These are phyloP conservation scores for Epsilonema sp. DNA, from an alignment of 2,888 invertebrate species.

Conservation along the genomic window DNA sequence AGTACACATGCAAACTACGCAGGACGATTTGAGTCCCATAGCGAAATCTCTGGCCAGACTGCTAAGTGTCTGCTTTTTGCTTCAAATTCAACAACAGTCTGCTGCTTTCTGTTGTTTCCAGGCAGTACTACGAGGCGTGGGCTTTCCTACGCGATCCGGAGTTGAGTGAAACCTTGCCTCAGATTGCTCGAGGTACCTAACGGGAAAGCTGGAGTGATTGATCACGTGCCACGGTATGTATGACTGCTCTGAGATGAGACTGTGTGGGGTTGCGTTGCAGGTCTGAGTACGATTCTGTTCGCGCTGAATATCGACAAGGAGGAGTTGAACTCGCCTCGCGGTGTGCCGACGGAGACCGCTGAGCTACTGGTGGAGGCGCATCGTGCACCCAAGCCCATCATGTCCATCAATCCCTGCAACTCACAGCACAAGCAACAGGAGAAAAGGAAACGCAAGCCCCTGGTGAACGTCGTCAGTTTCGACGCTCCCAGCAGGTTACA, in stretches of 20 bases:
- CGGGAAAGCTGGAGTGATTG: neutral
- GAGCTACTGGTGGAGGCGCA: constrained; percentile 5
- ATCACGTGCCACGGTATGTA: neutral
- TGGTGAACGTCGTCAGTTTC: constrained; percentile 1
- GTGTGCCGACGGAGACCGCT: neutral
- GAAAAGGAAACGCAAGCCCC: neutral
- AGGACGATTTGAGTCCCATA: too few relatives aligned
- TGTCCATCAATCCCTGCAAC: constrained; percentile 1
- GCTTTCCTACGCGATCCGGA: constrained; percentile 62
- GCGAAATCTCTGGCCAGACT: too few relatives aligned
- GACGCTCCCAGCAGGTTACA: neutral
- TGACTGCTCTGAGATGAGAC: neutral
- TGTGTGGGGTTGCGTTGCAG: constrained; percentile 32
- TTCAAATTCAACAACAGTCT: too few relatives aligned
- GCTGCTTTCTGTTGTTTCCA: constrained; percentile 14
- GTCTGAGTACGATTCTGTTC: constrained; percentile 68
- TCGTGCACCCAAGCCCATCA: constrained; percentile 4
- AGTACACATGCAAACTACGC: too few relatives aligned
- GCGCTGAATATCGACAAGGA: constrained; percentile 72
- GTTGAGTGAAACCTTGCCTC: constrained; percentile 53
- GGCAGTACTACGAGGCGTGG: constrained; percentile 61
- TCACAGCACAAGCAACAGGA: neutral
- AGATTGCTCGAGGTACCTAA: constrained; percentile 54
- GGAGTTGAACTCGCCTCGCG: constrained; percentile 35
- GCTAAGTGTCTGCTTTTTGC: too few relatives aligned